Base-by-base conservation (phyloP, 2,888 invertebrate species). In the Trichacis sp. region DNA sequence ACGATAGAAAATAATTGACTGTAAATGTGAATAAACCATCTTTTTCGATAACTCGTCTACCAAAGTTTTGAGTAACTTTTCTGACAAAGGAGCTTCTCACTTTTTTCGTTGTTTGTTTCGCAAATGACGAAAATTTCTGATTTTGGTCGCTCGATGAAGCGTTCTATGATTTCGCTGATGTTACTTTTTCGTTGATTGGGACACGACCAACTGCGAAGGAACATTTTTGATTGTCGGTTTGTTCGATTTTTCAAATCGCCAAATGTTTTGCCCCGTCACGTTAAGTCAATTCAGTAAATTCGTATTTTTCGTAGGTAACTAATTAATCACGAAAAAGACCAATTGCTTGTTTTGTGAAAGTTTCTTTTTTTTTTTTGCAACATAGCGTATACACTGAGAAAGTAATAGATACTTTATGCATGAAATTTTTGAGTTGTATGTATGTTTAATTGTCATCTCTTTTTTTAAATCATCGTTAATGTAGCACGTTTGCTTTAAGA, bases 1-100 rank as follows among this genome's bases (percentile, higher is more conserved):
- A 63, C 48, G 43, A 58, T 62, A 63, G 47, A 59, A 24, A 20
- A 67, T 58, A 58, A 65, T 30, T 62, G 58, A 67, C 51, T 67
- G 66, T 67, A 67, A 58, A 59, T 67, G 66, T 67, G 62, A 67
- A 67, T 67, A 67, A 67, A 67, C 59, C 52, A 45, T 20, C 43
- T 51, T 63, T 65, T 63, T 63, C 58, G 55, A 63, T 52, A 56
- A 50, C 4, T 56, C 33, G 57, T 46, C 42, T 24, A 14, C 46
- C 38, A 20, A 45, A 54, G 53, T 61, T 57, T n/a, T n/a, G 38
- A 49, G 33, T 56, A 29, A 18, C 24, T n/a, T n/a, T n/a, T n/a
- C n/a, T n/a, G n/a, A n/a, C n/a, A n/a, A n/a, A n/a, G 29, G 5
- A 29, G 29, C 9, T 29, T 29, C 29, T 29, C 29, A 9, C 29